phyloP scores from a whole-genome alignment of 2,888 invertebrate species.

The Epsilonema sp. region DNA sequence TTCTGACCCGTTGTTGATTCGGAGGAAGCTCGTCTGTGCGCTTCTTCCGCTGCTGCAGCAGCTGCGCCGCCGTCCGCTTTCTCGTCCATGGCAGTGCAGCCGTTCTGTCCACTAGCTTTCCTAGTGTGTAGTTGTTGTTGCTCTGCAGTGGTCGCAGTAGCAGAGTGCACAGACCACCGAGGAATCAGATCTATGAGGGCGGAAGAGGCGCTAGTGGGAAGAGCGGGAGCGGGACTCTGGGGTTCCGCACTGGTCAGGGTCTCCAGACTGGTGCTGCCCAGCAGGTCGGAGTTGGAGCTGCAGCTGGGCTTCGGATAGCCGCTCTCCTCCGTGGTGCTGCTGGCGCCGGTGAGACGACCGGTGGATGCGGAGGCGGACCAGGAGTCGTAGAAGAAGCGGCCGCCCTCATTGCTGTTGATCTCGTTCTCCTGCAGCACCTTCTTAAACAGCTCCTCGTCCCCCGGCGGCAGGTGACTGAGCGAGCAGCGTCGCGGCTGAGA shows the following conservation, averaged over 20 bases:
- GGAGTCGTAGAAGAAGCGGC: background rate
- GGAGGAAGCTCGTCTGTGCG: no score
- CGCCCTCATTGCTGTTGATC: conserved; percentile 15
- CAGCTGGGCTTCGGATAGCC: background rate
- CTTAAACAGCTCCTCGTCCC: conserved; percentile 23
- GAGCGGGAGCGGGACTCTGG: background rate
- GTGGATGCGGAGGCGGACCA: background rate
- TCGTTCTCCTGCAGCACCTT: conserved; percentile 25
- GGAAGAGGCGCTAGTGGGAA: background rate
- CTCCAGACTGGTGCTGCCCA: background rate
- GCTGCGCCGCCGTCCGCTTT: background rate
- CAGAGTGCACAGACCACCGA: background rate
- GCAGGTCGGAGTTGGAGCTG: background rate
- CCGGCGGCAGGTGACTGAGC: conserved; percentile 6
- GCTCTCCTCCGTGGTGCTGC: no score
- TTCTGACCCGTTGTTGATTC: no score
- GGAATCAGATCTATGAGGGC: background rate
- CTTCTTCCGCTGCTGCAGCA: background rate
- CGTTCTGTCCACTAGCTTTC: no score
- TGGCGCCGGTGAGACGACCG: no score
- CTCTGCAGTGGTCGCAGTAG: no score
- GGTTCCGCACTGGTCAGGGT: background rate
- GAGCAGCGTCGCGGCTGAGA: conserved; percentile 7
- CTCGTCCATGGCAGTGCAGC: no score
- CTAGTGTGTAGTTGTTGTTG: no score